Conservation (phyloP, 2,113 vertebrate genomes). For the Mesocricetus auratus region DNA sequence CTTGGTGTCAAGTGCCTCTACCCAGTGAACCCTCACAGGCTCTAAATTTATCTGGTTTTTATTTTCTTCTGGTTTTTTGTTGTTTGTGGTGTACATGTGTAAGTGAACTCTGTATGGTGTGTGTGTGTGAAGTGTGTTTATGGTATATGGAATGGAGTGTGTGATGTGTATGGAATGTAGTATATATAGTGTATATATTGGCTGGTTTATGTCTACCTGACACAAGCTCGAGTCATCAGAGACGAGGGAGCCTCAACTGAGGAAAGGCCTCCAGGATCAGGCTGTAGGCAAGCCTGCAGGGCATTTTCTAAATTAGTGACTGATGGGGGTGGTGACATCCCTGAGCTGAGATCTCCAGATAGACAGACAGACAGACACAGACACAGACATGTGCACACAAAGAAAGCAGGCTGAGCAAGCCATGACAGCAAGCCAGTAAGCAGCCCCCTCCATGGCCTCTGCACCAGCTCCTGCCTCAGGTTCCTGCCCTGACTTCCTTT, state of each 20-base stretch:
- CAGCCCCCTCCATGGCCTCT: not conserved
- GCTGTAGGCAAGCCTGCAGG: not conserved
- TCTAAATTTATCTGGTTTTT: not conserved
- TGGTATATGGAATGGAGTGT: too few relatives aligned
- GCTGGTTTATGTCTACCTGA: not conserved
- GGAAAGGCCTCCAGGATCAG: not conserved
- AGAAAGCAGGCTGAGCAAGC: not conserved
- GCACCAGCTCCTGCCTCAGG: not conserved
- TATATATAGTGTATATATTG: not conserved
- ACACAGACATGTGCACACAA: not conserved
- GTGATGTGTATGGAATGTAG: not conserved
- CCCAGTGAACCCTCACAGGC: not conserved
- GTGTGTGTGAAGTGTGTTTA: too few relatives aligned
- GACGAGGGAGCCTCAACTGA: not conserved
- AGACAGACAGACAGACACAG: accelerated
- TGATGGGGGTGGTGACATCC: not conserved
- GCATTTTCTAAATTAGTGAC: not conserved
- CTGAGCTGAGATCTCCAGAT: not conserved
- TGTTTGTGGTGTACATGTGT: not conserved
- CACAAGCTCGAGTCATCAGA: not conserved
- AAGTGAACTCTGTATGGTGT: not conserved
- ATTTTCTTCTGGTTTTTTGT: not conserved
- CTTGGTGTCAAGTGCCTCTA: not conserved
- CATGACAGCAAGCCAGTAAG: not conserved
- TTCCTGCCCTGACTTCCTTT: not conserved